A percentile compares a stretch with the other conserved stretches of the same genome.
Evolutionary conservation across 2,888 invertebrate species (phyloP).

Genomic region (Bombylius discolor): DNA sequence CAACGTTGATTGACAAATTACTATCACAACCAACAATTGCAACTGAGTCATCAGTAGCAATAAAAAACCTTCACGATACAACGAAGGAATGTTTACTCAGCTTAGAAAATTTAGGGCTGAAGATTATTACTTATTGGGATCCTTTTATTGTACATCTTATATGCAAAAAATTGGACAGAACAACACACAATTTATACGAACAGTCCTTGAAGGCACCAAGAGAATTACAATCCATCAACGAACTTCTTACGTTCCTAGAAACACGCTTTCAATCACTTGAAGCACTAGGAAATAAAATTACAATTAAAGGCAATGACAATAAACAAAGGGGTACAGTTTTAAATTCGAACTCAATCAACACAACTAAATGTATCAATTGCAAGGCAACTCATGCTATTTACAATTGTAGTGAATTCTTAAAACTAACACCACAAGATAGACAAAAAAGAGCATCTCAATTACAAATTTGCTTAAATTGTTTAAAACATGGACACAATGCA

Average conservation of each 20-base stretch:
- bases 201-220: not conserved
- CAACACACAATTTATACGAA: not conserved
- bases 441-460: too few species aligned
- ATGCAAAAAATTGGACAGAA: not conserved
- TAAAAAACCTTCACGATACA: too few species aligned
- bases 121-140: not conserved
- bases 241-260: not conserved
- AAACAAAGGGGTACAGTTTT: too few species aligned
- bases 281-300: not conserved
- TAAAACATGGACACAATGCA: too few species aligned
- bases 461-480: too few species aligned
- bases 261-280: not conserved
- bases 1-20: too few species aligned
- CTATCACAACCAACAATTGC: too few species aligned
- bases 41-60: too few species aligned
- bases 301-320: too few species aligned
- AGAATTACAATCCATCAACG: not conserved
- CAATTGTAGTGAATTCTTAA: not conserved
- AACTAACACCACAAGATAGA: too few species aligned
- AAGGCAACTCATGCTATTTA: not conserved
- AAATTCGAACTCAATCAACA: not conserved
- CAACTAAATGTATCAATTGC: not conserved
- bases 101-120: not conserved
- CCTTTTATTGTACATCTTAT: not conserved
- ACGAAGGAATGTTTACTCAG: not conserved